A percentile compares a stretch with the other conserved stretches of the same genome.
These are phyloP conservation scores for Smithornis capensis DNA, from an alignment of 2,113 vertebrate genomes.

Conservation along the genomic window DNA sequence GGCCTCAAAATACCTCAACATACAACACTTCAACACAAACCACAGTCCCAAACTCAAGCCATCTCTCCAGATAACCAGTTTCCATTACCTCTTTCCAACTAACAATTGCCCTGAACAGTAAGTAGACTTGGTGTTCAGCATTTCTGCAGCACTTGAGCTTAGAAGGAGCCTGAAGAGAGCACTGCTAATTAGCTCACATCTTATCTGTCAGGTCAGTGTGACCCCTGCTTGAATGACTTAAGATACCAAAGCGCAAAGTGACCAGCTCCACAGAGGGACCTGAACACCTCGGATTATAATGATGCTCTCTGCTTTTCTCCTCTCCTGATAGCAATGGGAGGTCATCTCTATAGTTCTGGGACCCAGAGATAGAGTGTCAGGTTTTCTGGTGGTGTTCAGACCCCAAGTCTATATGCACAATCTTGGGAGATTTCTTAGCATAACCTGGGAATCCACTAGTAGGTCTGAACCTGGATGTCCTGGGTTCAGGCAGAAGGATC, in stretches of 20 bases:
- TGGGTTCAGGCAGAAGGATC: neutral
- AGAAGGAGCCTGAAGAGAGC: neutral
- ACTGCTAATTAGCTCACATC: neutral
- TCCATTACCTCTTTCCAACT: neutral
- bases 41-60: neutral
- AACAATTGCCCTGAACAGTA: neutral
- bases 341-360: neutral
- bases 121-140: neutral
- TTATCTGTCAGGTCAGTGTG: neutral
- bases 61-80: neutral
- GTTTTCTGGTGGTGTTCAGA: neutral
- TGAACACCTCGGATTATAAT: neutral
- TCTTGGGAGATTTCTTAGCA: neutral
- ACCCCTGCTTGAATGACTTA: neutral
- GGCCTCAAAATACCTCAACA: neutral
- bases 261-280: neutral
- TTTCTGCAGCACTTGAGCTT: neutral
- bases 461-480: fast-evolving
- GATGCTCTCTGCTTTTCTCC: neutral
- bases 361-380: neutral
- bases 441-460: neutral
- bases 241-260: neutral
- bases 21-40: neutral
- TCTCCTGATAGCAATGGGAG: neutral
- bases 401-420: neutral